These are phyloP conservation scores for Calcarius ornatus DNA, from an alignment of 2,113 vertebrate species.

Conservation along the genomic window DNA sequence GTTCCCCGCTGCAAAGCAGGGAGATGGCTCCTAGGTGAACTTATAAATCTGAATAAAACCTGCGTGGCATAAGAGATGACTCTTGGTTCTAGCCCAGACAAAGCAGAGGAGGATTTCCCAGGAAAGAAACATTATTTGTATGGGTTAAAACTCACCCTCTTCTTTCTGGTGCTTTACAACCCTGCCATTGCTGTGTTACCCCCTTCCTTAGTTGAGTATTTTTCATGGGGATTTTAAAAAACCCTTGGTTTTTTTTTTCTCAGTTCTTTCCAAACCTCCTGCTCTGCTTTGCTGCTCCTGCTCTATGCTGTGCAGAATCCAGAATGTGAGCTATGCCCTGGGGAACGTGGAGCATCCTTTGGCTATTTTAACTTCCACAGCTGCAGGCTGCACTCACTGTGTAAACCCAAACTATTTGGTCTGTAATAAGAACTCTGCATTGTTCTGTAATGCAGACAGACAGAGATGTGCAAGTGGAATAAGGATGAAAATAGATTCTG, in stretches of 20 bases:
- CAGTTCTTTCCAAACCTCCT: neutral
- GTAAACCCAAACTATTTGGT: neutral
- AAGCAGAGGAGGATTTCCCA: neutral
- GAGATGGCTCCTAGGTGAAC: neutral
- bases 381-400: neutral
- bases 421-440: neutral
- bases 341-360: neutral
- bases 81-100: neutral
- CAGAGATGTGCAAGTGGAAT: neutral
- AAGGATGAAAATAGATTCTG: slow-evolving; percentile 25
- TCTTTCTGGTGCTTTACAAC: neutral
- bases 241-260: accelerated
- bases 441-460: neutral
- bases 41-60: neutral
- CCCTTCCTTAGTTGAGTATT: neutral
- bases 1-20: neutral
- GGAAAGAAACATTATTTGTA: neutral
- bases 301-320: neutral
- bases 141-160: neutral
- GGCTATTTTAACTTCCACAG: slow-evolving; percentile 51
- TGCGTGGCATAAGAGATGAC: neutral
- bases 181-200: neutral
- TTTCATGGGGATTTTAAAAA: neutral
- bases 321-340: neutral
- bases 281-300: neutral